Percentiles rank a stretch among this genome's conserved stretches.
Conservation (phyloP, 2,797 vertebrate genomes). For the Pseudomugil gertrudae region DNA sequence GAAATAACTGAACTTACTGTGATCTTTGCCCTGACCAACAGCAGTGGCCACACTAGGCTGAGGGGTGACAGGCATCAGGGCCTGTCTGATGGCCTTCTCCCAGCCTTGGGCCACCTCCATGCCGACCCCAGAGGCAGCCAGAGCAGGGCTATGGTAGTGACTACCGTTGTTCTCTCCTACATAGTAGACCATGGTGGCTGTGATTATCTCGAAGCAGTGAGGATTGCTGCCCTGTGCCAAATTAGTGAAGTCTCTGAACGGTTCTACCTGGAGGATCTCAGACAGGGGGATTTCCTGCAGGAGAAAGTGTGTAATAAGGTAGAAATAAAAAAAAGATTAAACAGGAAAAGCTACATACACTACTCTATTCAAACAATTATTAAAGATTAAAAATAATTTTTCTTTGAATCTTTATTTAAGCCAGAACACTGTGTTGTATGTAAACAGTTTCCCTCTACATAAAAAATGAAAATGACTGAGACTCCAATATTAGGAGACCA, state of each 20-base stretch:
- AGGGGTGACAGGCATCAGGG: conserved; percentile 97
- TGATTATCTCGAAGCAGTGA: conserved; percentile 99
- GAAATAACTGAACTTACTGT: conserved; percentile 87
- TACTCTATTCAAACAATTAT: conserved; percentile 2
- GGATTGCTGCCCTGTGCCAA: conserved; percentile 93
- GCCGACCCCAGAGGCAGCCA: conserved; percentile 92
- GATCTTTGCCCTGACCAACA: conserved; percentile 92
- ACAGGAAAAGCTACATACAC: not conserved
- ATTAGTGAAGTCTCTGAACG: conserved; percentile 87
- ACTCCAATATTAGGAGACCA: not conserved
- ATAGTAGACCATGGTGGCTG: conserved; percentile 95
- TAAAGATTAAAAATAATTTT: not conserved
- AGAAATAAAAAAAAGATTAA: not conserved
- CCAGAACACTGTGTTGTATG: not conserved
- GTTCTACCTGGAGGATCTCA: conserved; percentile 95
- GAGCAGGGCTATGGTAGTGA: conserved; percentile 88
- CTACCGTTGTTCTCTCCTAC: conserved; percentile 94
- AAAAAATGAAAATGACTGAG: not conserved
- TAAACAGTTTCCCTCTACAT: not conserved
- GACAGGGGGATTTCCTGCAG: conserved; percentile 96
- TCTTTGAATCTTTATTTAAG: not conserved
- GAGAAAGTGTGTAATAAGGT: not conserved
- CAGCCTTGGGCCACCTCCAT: conserved; percentile 94
- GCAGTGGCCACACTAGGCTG: conserved; percentile 91
- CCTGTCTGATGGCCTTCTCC: conserved; percentile 98